Evolutionary conservation across 2,113 vertebrate genomes (phyloP).

Genomic region (Chaenogobius annularis): DNA sequence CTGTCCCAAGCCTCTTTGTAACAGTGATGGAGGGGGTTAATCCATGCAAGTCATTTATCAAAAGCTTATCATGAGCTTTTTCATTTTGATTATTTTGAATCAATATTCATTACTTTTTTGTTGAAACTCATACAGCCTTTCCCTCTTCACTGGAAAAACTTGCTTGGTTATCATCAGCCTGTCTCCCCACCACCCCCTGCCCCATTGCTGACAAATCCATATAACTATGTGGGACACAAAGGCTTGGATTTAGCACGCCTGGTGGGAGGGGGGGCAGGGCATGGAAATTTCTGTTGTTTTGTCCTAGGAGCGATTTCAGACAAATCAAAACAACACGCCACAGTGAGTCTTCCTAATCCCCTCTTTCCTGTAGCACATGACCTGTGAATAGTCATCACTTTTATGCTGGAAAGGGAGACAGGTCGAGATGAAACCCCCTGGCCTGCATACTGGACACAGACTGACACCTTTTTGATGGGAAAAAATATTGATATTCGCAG

Average conservation of each 20-base stretch:
- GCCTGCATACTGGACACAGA: constrained; percentile 32
- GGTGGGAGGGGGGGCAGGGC: constrained; percentile 41
- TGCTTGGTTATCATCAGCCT: constrained; percentile 53
- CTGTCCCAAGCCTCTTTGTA: constrained; percentile 54
- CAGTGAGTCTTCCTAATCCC: constrained; percentile 25
- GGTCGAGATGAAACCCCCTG: constrained; percentile 26
- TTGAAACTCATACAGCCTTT: constrained; percentile 23
- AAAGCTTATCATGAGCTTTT: constrained; percentile 40
- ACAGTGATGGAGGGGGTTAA: constrained; percentile 3
- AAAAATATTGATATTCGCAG: constrained; percentile 48
- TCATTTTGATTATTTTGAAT: constrained; percentile 29
- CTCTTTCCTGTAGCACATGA: constrained; percentile 36
- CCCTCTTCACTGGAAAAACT: constrained; percentile 44
- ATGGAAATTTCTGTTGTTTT: constrained; percentile 71
- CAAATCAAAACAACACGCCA: constrained; percentile 66
- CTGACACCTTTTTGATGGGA: constrained; percentile 41
- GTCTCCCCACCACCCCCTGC: constrained; percentile 17
- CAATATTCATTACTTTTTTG: constrained; percentile 10
- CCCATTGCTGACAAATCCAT: constrained; percentile 71
- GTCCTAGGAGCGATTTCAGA: constrained; percentile 61
- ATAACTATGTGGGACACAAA: constrained; percentile 75
- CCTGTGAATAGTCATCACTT: constrained; percentile 68
- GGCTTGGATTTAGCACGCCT: constrained; percentile 70
- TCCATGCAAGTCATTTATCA: constrained; percentile 29
- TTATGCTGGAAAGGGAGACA: constrained; percentile 59